Base-by-base conservation (phyloP, 1,140 invertebrate species). In the Lepidurus packardi region DNA sequence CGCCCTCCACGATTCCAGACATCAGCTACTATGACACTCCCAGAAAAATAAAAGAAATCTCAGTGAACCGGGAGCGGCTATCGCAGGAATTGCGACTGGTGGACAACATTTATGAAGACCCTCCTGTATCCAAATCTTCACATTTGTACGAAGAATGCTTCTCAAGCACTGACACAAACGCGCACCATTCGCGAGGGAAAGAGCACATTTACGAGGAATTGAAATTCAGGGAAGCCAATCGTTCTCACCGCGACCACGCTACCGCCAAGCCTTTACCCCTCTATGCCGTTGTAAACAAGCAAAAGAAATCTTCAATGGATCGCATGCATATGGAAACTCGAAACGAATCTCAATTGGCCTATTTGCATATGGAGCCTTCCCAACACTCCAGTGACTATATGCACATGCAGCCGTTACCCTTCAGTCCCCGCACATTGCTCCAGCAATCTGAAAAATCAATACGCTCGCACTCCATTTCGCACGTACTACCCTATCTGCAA, bases 371-470 rank as follows among this genome's bases (percentile, higher is more conserved):
- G 53, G 73, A 42, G 21, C 42, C 25, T 47, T 43, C 73, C 73
- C 24, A 78, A 43, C 47, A 42, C 21, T 21, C 73, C 25, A 34
- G 53, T 1, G 78, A 78, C 13, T 78, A 78, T 21, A 74, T 78
- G 13, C 73, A 74, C 25, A 78, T 78, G 78, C 78, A 78, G 3
- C 42, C 78, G 43, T 74, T 78, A 34, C 73, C 78, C 10, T 78
- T 73, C 73, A 74, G 76, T 77, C 76, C 76, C 1, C 42, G 43
- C 21, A 74, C 73, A 10, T 75, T 47, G n/a, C 73, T 75, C 3
- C 78, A 75, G 7, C 41, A 25, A 10, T 65, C 53, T 4, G 16
- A 65, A 21, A 65, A 65, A 65, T 65, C 53, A 7, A 13, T 65
- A 13, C 53, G 53, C 9, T 65, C 53, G 47, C 42, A 77, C 41